These are phyloP conservation scores for Actias luna DNA, from an alignment of 2,888 invertebrate genomes.

Conservation along the genomic window DNA sequence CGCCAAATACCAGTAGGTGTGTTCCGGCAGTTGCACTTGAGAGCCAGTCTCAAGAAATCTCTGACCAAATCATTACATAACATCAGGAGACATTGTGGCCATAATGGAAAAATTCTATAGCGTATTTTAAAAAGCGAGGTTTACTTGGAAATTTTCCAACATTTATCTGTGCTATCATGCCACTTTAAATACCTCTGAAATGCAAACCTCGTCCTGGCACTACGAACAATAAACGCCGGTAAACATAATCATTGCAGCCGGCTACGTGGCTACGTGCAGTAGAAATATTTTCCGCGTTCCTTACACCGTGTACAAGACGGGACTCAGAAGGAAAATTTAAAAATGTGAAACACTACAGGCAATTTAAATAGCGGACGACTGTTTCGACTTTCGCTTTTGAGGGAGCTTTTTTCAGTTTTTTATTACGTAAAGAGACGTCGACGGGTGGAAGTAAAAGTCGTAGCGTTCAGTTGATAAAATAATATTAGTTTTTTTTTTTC, in stretches of 20 bases:
- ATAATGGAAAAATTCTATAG: no score
- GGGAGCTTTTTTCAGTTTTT: slow-evolving; percentile 15
- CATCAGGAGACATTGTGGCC: no score
- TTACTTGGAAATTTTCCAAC: no score
- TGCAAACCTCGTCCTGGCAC: no score
- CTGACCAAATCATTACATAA: no score
- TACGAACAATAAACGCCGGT: not conserved
- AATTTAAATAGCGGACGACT: slow-evolving; percentile 10
- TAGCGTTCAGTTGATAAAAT: slow-evolving; percentile 4
- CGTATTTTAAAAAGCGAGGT: no score
- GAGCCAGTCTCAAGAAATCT: no score
- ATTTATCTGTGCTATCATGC: no score
- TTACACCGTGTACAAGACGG: not conserved
- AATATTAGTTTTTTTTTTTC: slow-evolving; percentile 7
- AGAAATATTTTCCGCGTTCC: not conserved
- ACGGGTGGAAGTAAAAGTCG: slow-evolving; percentile 5
- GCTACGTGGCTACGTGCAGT: not conserved
- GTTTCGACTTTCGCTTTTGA: slow-evolving; percentile 11
- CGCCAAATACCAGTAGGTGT: no score
- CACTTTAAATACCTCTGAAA: no score
- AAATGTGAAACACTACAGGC: slow-evolving; percentile 3
- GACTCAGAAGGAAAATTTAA: slow-evolving; percentile 3
- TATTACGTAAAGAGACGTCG: slow-evolving; percentile 2
- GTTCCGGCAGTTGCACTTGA: no score
- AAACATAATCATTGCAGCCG: not conserved